Evolutionary conservation across 2,888 invertebrate genomes (phyloP).

Genomic region (Pollenia labialis): DNA sequence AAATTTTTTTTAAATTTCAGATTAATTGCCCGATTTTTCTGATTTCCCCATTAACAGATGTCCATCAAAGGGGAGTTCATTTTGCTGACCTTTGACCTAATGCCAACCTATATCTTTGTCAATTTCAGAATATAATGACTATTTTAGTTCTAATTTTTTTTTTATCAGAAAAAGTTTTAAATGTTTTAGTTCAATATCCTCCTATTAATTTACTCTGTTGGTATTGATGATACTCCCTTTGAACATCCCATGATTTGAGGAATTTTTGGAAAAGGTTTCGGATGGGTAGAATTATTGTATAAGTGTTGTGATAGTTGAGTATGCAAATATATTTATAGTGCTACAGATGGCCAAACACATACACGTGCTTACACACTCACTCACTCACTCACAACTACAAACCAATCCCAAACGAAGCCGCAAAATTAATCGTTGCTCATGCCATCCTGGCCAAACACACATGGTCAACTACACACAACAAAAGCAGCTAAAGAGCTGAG

Average conservation of each 20-base stretch:
- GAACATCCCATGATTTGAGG: conserved; percentile 46
- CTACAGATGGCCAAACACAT: conserved; percentile 62
- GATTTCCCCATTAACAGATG: no score
- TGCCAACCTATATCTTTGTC: no score
- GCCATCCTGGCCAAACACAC: conserved; percentile 20
- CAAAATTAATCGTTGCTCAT: conserved; percentile 73
- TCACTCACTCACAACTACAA: background rate
- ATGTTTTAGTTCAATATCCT: background rate
- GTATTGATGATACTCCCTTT: conserved; percentile 21
- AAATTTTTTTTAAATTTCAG: no score
- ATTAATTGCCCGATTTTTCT: no score
- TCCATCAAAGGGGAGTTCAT: no score
- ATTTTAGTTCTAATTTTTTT: no score
- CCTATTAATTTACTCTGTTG: conserved; percentile 7
- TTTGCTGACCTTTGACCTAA: no score
- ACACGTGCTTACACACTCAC: conserved; percentile 5
- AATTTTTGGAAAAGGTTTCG: background rate
- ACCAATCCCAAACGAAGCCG: conserved; percentile 57
- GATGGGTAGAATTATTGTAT: background rate
- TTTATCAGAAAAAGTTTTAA: no score
- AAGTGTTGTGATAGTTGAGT: conserved; percentile 52
- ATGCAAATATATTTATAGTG: conserved; percentile 71
- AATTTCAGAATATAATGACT: no score
- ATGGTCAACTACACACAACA: conserved; percentile 37
- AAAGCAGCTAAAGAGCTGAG: conserved; percentile 39